These are phyloP conservation scores for Scelioninae gen. 1 DNA, from an alignment of 2,888 invertebrate species.

Conservation along the genomic window DNA sequence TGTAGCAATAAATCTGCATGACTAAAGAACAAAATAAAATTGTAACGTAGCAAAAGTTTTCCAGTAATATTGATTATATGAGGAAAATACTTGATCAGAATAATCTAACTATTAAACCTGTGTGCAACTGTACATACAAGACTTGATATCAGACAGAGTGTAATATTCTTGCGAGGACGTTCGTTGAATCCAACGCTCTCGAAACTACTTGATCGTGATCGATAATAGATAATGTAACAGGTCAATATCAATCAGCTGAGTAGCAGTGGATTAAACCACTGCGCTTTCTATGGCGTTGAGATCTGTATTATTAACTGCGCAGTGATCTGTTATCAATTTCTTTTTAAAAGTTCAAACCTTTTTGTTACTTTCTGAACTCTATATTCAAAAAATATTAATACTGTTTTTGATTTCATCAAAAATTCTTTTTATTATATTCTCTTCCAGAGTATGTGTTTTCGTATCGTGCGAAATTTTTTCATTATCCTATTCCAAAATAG, in stretches of 20 bases:
- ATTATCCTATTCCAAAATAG: no score
- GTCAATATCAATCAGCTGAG: constrained; percentile 71
- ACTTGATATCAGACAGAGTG: constrained; percentile 56
- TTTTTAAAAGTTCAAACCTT: not conserved
- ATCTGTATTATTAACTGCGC: constrained; percentile 74
- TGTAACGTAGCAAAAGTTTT: constrained; percentile 44
- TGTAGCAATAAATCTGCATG: not conserved
- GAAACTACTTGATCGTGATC: constrained; percentile 74
- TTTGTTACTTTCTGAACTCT: not conserved
- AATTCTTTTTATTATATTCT: no score
- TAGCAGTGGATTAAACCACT: constrained; percentile 67
- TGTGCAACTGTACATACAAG: constrained; percentile 61
- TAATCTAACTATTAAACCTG: constrained; percentile 48
- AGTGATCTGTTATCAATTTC: constrained; percentile 72
- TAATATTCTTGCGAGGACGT: constrained; percentile 65
- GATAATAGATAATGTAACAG: constrained; percentile 74
- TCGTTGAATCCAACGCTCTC: constrained; percentile 67
- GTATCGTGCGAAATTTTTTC: no score
- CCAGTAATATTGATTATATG: constrained; percentile 50
- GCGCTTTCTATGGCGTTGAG: constrained; percentile 74
- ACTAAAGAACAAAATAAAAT: not conserved
- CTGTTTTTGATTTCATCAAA: no score
- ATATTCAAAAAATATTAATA: no score
- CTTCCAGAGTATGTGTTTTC: no score
- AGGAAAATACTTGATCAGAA: constrained; percentile 40